Conservation (phyloP, 2,113 vertebrate species). For the Gallinago jamesoni region DNA sequence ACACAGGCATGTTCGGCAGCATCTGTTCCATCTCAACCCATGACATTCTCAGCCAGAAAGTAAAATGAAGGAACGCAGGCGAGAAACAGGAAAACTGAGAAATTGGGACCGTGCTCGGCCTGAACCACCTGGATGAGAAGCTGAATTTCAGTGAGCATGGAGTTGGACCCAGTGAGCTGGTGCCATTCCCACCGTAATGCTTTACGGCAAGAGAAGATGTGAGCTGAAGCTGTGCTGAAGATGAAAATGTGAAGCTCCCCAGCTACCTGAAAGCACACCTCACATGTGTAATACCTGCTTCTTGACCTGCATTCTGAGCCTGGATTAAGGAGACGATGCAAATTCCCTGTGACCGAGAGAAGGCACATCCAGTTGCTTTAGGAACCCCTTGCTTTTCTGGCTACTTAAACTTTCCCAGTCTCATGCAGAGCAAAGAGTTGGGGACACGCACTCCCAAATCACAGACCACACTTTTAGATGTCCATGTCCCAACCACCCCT, state of each 20-base stretch:
- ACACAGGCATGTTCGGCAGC: neutral
- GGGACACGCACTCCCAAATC: neutral
- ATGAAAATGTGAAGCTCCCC: neutral
- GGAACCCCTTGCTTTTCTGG: neutral
- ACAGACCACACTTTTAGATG: neutral
- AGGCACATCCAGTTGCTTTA: neutral
- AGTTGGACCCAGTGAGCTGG: neutral
- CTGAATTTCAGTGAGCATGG: neutral
- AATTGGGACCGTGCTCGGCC: neutral
- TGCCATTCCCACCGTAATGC: fast-evolving
- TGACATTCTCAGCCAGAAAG: neutral
- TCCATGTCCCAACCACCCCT: too few species aligned
- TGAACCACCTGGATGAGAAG: fast-evolving
- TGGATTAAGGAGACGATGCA: neutral
- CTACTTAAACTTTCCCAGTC: neutral
- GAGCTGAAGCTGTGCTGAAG: neutral
- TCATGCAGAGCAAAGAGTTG: neutral
- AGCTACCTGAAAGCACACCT: neutral
- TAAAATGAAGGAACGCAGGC: neutral
- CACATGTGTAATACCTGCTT: neutral
- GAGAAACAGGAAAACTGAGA: neutral
- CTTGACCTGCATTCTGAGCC: neutral
- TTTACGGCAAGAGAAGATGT: neutral
- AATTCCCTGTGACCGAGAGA: neutral
- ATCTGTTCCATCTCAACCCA: neutral